A percentile compares a stretch with the other conserved stretches of the same genome.
Evolutionary conservation across 2,113 vertebrate genomes (phyloP).

Genomic region (Pongo abelii): DNA sequence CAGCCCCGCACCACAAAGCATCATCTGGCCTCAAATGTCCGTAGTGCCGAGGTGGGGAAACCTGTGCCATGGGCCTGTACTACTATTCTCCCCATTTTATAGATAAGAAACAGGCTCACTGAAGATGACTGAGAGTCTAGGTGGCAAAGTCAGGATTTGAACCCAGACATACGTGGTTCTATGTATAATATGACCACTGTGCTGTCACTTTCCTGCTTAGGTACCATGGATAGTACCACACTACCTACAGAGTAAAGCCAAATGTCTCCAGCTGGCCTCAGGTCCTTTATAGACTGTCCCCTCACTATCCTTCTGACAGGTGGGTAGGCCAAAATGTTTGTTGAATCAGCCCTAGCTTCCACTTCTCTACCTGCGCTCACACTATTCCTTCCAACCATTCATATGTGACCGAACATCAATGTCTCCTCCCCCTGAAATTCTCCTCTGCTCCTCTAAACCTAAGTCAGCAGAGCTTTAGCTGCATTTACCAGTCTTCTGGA

Average conservation of each 20-base stretch:
- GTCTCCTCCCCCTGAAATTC: neutral
- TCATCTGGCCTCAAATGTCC: neutral
- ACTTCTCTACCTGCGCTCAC: neutral
- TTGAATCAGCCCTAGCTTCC: neutral
- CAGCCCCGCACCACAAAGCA: neutral
- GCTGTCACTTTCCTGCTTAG: no score
- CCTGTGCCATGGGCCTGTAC: neutral
- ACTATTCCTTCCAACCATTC: neutral
- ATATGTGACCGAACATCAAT: neutral
- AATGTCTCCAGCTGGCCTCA: neutral
- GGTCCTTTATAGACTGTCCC: neutral
- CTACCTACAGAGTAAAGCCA: neutral
- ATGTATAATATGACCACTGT: fast-evolving
- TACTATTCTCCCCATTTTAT: fast-evolving
- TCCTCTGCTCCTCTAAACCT: neutral
- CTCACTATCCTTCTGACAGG: no score
- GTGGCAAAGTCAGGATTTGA: neutral
- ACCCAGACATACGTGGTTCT: neutral
- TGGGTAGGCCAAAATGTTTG: neutral
- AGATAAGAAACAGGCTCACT: neutral
- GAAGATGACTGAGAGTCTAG: neutral
- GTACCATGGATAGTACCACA: fast-evolving
- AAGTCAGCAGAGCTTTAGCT: neutral
- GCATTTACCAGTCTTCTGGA: neutral
- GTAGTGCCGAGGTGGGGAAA: fast-evolving